A percentile compares a stretch with the other conserved stretches of the same genome.
phyloP scores from a whole-genome alignment of 2,888 invertebrate species.

The Chironomus riparius region DNA sequence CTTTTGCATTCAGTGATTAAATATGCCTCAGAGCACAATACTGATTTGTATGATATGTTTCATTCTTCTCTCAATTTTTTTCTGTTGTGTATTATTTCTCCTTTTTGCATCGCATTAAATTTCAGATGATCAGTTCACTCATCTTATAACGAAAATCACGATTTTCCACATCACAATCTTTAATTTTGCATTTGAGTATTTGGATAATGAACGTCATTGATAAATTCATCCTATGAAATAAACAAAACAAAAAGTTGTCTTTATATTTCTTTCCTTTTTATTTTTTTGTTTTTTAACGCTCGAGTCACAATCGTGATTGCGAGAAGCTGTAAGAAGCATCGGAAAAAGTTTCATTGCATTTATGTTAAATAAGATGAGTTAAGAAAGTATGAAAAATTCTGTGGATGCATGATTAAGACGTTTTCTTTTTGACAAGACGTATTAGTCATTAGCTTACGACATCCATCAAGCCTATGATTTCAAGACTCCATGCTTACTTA shows the following conservation, averaged over 20 bases:
- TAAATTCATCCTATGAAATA: background rate
- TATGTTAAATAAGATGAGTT: background rate
- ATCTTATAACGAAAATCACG: background rate
- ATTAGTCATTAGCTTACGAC: too few relatives aligned
- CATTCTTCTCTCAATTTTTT: background rate
- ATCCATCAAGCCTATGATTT: too few relatives aligned
- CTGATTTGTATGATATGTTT: constrained; percentile 12
- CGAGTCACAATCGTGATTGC: background rate
- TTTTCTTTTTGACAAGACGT: too few relatives aligned
- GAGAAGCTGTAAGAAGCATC: background rate
- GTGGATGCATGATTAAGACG: too few relatives aligned
- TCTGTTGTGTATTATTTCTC: background rate
- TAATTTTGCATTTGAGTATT: background rate
- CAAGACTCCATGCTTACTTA: too few relatives aligned
- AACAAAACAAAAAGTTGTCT: too few relatives aligned
- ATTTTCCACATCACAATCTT: constrained; percentile 4
- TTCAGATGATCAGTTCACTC: constrained; percentile 10
- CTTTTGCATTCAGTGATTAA: constrained; percentile 16
- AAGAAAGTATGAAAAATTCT: background rate
- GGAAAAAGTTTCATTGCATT: background rate
- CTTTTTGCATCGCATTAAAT: constrained; percentile 5
- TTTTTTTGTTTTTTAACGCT: too few relatives aligned
- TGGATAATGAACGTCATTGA: background rate
- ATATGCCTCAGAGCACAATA: constrained; percentile 10
- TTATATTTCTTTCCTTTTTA: too few relatives aligned